A percentile compares a stretch with the other conserved stretches of the same genome.
Conservation (phyloP, 2,888 invertebrate genomes). For the Tortricodes alternella region DNA sequence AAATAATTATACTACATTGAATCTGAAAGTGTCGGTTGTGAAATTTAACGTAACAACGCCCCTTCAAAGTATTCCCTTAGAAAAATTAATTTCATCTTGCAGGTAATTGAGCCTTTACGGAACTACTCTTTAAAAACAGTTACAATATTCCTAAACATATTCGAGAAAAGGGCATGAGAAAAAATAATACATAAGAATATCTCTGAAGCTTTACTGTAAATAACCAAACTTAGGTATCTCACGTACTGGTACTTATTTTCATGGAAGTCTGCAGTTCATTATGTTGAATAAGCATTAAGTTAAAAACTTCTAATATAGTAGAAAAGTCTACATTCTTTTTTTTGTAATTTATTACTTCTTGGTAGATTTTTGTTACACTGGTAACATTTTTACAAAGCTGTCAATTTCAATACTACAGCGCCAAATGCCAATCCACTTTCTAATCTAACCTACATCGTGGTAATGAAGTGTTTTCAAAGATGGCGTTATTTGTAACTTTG, state of each 20-base stretch:
- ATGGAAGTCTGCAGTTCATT: slow-evolving; percentile 13
- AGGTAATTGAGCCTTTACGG: too few relatives aligned
- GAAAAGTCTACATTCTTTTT: not conserved
- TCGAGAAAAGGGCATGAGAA: too few relatives aligned
- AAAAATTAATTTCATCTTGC: too few relatives aligned
- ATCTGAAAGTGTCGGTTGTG: too few relatives aligned
- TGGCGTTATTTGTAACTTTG: too few relatives aligned
- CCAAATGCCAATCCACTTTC: not conserved
- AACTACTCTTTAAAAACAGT: too few relatives aligned
- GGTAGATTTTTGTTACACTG: not conserved
- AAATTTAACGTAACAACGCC: too few relatives aligned
- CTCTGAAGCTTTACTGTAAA: too few relatives aligned
- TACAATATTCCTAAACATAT: too few relatives aligned
- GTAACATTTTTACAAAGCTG: not conserved
- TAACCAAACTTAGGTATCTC: not conserved
- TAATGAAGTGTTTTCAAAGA: not conserved
- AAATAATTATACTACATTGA: not conserved
- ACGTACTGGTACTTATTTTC: not conserved
- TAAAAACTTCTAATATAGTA: slow-evolving; percentile 1
- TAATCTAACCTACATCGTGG: not conserved
- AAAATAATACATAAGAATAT: too few relatives aligned
- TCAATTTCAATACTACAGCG: not conserved
- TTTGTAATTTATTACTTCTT: not conserved
- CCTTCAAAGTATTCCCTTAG: too few relatives aligned
- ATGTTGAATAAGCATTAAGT: slow-evolving; percentile 12